Conservation (phyloP, 2,888 invertebrate genomes). For the Oligia latruncula region DNA sequence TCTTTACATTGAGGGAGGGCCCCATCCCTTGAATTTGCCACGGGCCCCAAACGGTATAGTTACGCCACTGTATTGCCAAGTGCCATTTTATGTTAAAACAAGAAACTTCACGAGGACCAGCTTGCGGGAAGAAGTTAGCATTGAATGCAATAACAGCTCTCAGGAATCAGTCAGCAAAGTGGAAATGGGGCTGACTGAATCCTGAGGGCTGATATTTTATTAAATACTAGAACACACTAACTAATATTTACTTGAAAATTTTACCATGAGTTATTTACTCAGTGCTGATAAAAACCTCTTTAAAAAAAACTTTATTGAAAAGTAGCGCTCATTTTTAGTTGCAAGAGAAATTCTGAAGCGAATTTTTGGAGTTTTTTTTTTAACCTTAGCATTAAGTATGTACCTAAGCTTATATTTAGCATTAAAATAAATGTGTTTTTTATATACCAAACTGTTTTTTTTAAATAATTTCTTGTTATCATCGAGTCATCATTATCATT, state of each 20-base stretch:
- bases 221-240: too few relatives aligned
- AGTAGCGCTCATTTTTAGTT: not conserved
- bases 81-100: too few relatives aligned
- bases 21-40: too few relatives aligned
- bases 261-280: not conserved
- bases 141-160: not conserved
- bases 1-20: too few relatives aligned
- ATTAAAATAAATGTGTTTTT: not conserved
- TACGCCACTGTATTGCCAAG: too few relatives aligned
- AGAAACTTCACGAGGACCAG: too few relatives aligned
- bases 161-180: not conserved
- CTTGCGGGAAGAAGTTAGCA: too few relatives aligned
- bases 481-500: not conserved
- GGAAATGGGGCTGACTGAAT: too few relatives aligned
- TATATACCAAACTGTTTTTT: not conserved
- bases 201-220: too few relatives aligned
- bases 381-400: not conserved
- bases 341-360: not conserved
- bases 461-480: not conserved
- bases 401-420: not conserved
- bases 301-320: not conserved
- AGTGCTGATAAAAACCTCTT: not conserved
- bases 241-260: too few relatives aligned
- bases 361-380: not conserved
- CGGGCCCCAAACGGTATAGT: too few relatives aligned